Evolutionary conservation across 2,113 vertebrate species (phyloP).

Genomic region (Sisor rabdophorus): DNA sequence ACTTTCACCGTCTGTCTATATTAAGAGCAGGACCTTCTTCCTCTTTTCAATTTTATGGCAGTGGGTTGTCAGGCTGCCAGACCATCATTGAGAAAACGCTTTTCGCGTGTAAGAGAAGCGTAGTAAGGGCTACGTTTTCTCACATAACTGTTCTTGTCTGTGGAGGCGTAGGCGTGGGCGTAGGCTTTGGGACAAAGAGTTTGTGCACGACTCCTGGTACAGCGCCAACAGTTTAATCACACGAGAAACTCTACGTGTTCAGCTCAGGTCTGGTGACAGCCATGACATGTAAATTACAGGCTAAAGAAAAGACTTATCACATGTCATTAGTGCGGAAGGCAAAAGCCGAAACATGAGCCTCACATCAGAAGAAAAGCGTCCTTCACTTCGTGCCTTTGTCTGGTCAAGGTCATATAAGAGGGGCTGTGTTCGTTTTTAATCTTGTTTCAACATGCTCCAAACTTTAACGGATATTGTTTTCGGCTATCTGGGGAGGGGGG

Average conservation of each 20-base stretch:
- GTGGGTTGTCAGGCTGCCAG: conserved; percentile 48
- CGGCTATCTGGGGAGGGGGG: neutral
- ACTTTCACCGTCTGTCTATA: conserved; percentile 34
- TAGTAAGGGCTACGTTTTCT: neutral
- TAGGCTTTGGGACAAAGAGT: neutral
- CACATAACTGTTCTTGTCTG: neutral
- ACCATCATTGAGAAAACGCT: conserved; percentile 54
- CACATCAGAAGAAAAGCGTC: neutral
- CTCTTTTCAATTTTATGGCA: conserved; percentile 31
- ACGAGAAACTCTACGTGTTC: conserved; percentile 15
- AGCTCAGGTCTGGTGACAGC: conserved; percentile 26
- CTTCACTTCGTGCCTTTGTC: conserved; percentile 14
- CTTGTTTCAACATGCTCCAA: conserved; percentile 15
- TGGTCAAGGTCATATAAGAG: conserved; percentile 13
- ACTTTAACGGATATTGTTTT: conserved; percentile 2
- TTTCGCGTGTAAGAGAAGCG: neutral
- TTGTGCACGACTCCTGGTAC: neutral
- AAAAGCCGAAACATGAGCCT: conserved; percentile 8
- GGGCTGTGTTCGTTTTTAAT: neutral
- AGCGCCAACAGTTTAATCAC: conserved; percentile 9
- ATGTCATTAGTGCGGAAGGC: conserved; percentile 14
- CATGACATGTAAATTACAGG: conserved; percentile 39
- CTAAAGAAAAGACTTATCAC: conserved; percentile 35
- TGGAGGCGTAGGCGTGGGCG: neutral
- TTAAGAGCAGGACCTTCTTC: conserved; percentile 19